These are phyloP conservation scores for Vicugna pacos DNA, from an alignment of 2,113 vertebrate genomes.

Conservation along the genomic window DNA sequence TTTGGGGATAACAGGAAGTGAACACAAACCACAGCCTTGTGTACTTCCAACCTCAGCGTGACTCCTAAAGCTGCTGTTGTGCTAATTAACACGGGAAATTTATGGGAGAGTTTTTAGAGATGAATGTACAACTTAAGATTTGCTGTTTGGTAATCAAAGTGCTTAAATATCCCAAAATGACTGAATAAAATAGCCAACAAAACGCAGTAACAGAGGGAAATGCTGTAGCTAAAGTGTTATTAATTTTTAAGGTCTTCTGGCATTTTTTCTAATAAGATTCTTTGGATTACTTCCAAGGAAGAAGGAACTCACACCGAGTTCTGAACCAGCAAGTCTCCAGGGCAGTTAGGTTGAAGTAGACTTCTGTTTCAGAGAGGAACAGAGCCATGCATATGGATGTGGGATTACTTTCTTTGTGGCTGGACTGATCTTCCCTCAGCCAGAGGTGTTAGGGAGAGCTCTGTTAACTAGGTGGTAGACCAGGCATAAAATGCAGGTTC, in stretches of 20 bases:
- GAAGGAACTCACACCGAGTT: conserved; percentile 12
- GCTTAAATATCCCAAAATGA: background rate
- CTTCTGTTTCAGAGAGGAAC: conserved; percentile 30
- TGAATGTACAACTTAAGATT: background rate
- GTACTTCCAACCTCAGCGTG: background rate
- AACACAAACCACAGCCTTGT: background rate
- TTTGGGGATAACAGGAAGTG: background rate
- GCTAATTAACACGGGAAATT: background rate
- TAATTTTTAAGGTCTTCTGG: background rate
- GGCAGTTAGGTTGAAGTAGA: conserved; percentile 31
- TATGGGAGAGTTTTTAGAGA: background rate
- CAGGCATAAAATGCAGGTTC: background rate
- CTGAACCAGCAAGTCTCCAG: background rate
- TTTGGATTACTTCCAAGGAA: background rate
- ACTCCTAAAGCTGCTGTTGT: background rate
- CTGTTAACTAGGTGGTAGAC: background rate
- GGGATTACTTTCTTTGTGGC: background rate
- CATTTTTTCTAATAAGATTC: background rate
- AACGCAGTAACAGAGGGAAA: background rate
- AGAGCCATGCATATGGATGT: background rate
- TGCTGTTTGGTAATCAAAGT: background rate
- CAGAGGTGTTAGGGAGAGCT: background rate
- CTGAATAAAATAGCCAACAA: background rate
- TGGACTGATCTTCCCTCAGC: background rate
- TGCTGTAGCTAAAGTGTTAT: background rate